Evolutionary conservation across 2,797 vertebrate genomes (phyloP), one percentile per base, ranked within the genome.

Genomic region (Spinus pinus): DNA sequence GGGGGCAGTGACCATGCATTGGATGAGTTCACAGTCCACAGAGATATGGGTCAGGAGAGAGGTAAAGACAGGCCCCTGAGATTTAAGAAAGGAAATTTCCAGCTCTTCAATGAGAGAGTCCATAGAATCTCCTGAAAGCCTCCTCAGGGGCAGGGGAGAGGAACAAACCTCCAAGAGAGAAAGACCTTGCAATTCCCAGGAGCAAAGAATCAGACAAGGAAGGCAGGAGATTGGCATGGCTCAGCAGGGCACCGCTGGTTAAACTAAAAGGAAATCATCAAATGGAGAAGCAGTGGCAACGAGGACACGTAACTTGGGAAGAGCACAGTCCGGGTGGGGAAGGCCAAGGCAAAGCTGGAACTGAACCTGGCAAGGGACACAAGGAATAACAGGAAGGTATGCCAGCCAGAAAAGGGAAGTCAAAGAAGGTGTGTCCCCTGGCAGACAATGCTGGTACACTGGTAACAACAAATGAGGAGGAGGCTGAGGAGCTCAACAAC

Each of bases 271-370:
- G 9, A 47, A 61, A 77, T 20, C 77, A 54, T 3, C 6, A 69
- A 77, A 61, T 41, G 21, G 6, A 47, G 16, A 18, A 41, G 20
- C 35, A 62, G 18, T 9, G 31, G 31, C 41, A 64, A 22, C 17
- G 23, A 73, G 30, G 33, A 33, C 8, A 20, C 0, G 0, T 20
- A 41, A 56, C 8, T 9, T 41, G 9, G 17, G 60, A 49, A 65
- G 25, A 10, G 25, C 22, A 33, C 0, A 22, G 47, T 19, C 14
- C 1, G 35, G 11, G 19, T 54, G 18, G 50, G 44, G 44, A 66
- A 84, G 37, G 37, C n/a, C 44, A 37, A 58, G 31, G 14, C 35
- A 65, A 41, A 74, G 14, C 14, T 65, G 81, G 31, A 65, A 27
- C 25, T 50, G 60, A 49, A 57, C 18, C 21, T 57, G 31, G 27